Conservation (phyloP, 1,140 invertebrate species). For the Bombus haemorrhoidalis region DNA sequence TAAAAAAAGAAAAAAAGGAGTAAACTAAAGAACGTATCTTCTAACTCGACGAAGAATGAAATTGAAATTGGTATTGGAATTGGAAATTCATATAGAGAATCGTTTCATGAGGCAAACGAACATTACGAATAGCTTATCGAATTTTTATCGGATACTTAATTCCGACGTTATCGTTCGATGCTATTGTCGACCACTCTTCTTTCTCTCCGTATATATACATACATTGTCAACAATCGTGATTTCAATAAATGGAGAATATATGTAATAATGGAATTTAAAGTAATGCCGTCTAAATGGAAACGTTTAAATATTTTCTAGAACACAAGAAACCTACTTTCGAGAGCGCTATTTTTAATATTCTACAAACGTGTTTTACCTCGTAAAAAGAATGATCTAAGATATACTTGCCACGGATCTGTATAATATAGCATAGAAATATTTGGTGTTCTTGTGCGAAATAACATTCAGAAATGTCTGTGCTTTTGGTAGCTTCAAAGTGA, state of each 20-base stretch:
- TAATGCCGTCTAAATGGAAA: neutral
- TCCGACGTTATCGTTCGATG: neutral
- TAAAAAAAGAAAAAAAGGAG: too few relatives aligned
- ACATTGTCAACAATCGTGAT: neutral
- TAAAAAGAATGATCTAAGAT: neutral
- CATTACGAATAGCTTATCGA: neutral
- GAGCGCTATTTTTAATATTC: neutral
- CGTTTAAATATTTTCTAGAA: neutral
- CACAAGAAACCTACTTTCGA: neutral
- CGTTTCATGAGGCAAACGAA: neutral
- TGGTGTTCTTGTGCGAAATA: neutral
- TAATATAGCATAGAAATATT: neutral
- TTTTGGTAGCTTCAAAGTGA: neutral
- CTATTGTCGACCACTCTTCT: neutral
- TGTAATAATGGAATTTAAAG: neutral
- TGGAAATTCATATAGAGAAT: neutral
- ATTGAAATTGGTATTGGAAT: neutral
- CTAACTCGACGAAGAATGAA: too few relatives aligned
- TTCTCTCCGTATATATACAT: neutral
- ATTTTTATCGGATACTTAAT: conserved; percentile 31
- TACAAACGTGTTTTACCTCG: neutral
- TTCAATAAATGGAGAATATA: neutral
- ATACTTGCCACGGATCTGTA: neutral
- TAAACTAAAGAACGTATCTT: neutral
- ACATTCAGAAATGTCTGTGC: neutral